Evolutionary conservation across 2,888 invertebrate genomes (phyloP), one percentile per base, ranked within the genome.

Genomic region (Cheilosia soror): DNA sequence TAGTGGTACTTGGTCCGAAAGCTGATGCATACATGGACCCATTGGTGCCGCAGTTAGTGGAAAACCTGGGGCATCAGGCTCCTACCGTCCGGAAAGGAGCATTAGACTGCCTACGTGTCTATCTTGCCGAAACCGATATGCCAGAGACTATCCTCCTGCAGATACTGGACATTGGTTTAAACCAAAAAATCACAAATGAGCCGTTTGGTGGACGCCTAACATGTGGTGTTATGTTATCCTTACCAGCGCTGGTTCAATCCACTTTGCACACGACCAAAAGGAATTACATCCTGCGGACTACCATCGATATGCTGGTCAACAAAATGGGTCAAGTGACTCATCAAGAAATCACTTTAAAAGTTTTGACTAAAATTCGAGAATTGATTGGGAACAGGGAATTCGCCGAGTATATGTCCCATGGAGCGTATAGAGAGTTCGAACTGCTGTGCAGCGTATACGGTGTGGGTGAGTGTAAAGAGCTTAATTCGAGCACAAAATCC

Each of bases 51-150:
- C 95, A 96, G 90, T 93, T 97, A 66, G 94, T 97, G 37, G 94
- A 95, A 88, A 97, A 97, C 92, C 93, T 97, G 63, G 96, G 97
- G 4, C 96, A 97, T 90, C 93, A 94, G 58, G 96, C 96, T 0
- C 96, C 96, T 0, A 96, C 96, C 0, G 96, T 97, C 0, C 93
- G 96, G 13, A 96, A 96, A 91, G 96, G 96, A 6, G 96, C 96
- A 0, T 91, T 96, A 40, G 97, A 97, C 89, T 95, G 96, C 1
- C 91, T 97, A 5, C 94, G 95, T 88, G 95, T 95, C 27, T 96
- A 96, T 90, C 93, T 97, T 49, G 93, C 94, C 5, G 94, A 95
- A 89, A 95, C 95, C 65, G 93, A 93, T 33, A 94, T 95, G 88
- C 94, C 95, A 0, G 95, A 96, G 87, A 93, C 94, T 71, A 94